These are phyloP conservation scores for Hypotaenidia philippensis DNA, from an alignment of 2,797 vertebrate genomes.

Conservation along the genomic window DNA sequence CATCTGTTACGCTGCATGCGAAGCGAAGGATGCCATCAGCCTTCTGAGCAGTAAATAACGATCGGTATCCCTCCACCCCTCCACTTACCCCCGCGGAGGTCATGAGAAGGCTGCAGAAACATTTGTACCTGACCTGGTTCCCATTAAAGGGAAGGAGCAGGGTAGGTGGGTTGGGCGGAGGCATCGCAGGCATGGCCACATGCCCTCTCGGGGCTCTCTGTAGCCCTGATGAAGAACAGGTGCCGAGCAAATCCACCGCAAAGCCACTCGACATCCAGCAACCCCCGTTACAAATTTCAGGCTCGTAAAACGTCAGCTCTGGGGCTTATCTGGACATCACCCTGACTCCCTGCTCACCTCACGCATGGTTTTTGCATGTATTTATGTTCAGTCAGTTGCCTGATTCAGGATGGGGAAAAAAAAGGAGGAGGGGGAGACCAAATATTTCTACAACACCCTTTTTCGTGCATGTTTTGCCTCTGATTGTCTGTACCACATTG, in stretches of 20 bases:
- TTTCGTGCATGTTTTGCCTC: background rate
- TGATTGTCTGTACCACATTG: background rate
- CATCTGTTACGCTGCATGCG: background rate
- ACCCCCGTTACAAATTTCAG: background rate
- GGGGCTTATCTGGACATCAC: background rate
- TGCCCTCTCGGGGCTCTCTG: accelerated
- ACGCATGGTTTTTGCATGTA: background rate
- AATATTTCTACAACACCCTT: background rate
- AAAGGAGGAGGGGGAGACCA: background rate
- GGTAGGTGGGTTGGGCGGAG: background rate
- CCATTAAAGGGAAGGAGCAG: background rate
- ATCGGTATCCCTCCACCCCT: background rate
- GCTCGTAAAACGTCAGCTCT: background rate
- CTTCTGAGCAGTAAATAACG: constrained; percentile 1
- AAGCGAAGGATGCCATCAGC: background rate
- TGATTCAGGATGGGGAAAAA: background rate
- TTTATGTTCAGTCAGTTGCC: background rate
- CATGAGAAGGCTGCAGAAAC: background rate
- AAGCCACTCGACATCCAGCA: background rate
- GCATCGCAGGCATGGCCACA: background rate
- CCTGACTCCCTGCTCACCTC: background rate
- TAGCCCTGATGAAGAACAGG: background rate
- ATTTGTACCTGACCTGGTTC: background rate
- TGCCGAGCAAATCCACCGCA: background rate
- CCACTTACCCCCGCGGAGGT: background rate